Evolutionary conservation across 1,140 invertebrate species (phyloP), one percentile per base, ranked within the genome.

Genomic region (Delia radicum): DNA sequence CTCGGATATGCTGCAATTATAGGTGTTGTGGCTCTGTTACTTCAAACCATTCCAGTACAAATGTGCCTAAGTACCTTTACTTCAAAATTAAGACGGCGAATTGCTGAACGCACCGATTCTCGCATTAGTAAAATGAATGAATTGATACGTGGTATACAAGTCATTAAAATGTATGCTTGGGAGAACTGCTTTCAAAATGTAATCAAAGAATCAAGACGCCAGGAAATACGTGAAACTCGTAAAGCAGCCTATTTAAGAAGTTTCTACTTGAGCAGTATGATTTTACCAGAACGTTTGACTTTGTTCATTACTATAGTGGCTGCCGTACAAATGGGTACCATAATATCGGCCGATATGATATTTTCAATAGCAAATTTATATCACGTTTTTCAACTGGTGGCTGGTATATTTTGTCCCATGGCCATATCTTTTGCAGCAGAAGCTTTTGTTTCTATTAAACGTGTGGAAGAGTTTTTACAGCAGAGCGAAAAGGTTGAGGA

Each of bases 161-260:
- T 95, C 6, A 94, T 95, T 79, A 95, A 95, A 88, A 94, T 95
- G 93, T 94, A 93, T 79, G 90, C 91, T 0, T 94, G 93, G 93
- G 93, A 94, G 82, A 91, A 90, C 76, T 90, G 91, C 1, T 94
- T 94, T 78, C 89, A 89, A 10, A 88, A 89, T 73, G 82, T 93
- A n/a, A 89, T 93, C 1, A 87, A 88, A 21, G 84, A 88, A 7
- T 89, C 90, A n/a, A 88, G 93, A 79, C 90, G 88, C 46, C 85
- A 86, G 73, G 87, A 87, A 75, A 81, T 85, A 69, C 77, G 80
- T 2, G 85, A 87, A 15, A 78, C 92, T 6, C 85, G 88, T 28
- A 90, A 89, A 18, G 82, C 91, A 8, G 89, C 89, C 78, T 85
- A 84, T 61, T 77, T 86, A 3, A 82, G 81, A 6, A 81, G 79